These are phyloP conservation scores for Chlorospingus flavigularis DNA, from an alignment of 2,797 vertebrate genomes.

Conservation along the genomic window DNA sequence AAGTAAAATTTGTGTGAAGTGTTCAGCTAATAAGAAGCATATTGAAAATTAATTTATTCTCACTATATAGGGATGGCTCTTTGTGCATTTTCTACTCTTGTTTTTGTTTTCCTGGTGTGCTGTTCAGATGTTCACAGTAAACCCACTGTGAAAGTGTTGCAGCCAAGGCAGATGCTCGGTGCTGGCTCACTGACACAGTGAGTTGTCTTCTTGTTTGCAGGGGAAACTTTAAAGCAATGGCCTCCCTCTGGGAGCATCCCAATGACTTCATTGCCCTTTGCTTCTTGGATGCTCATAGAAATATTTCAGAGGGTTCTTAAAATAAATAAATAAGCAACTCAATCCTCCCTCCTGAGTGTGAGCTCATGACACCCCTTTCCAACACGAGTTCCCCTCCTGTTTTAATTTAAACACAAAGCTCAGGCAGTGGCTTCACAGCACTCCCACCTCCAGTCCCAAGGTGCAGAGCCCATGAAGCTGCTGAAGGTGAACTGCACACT, in stretches of 20 bases:
- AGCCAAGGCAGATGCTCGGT: neutral
- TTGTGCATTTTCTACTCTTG: neutral
- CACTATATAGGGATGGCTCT: neutral
- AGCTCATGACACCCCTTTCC: neutral
- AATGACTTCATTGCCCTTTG: neutral
- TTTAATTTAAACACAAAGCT: neutral
- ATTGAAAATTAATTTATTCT: neutral
- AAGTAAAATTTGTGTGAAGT: neutral
- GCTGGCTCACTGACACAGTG: neutral
- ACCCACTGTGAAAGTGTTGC: neutral
- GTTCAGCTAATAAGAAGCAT: neutral
- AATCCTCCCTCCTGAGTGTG: neutral
- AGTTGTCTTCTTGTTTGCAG: neutral
- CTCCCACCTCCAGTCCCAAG: neutral
- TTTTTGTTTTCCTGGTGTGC: neutral
- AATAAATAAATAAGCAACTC: neutral
- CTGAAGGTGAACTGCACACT: neutral
- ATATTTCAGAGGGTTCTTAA: neutral
- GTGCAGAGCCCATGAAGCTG: neutral
- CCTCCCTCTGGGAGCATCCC: neutral
- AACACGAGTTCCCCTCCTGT: neutral
- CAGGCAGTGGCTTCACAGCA: neutral
- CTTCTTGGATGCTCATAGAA: neutral
- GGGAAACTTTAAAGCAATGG: neutral
- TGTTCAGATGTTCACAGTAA: neutral